Base-by-base conservation (phyloP, 2,797 vertebrate species). In the Oreochromis grahami region DNA sequence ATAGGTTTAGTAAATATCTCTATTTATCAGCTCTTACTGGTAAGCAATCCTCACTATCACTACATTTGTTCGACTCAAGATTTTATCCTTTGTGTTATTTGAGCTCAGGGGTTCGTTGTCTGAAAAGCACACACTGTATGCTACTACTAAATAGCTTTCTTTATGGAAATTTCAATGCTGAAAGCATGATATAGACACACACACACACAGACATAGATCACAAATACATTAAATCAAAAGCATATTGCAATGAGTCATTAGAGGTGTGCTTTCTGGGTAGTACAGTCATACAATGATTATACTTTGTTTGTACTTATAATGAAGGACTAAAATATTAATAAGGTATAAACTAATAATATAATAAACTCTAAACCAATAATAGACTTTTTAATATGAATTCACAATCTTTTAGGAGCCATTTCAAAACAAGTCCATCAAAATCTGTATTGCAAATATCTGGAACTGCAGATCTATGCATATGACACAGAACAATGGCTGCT, bases 1-100 rank as follows among this genome's bases (percentile, higher is more conserved):
- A 77, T 41, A 78, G 19, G 21, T 72, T 82, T 41, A 45, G 56
- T 48, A 88, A 82, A 90, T 80, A 85, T 63, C 41, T 63, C 26
- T 74, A 76, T 81, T 80, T 52, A 74, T 58, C 32, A 84, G 43
- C 38, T 68, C 15, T 70, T 43, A 68, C 45, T 84, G 17, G n/a
- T 34, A 84, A 41, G 41, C 51, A 80, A 77, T 60, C 14, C 29
- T 79, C 81, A 15, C 53, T 24, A 32, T 79, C 58, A 32, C 48
- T 32, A 50, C 60, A 70, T 76, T 65, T 77, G 55, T 43, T 26
- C 6, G 3, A 41, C 32, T 81, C 12, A 58, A 58, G 24, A 70
- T 36, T 56, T 45, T 63, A 81, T 84, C 34, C 11, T 36, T 88
- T 82, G 60, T 29, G 51, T 82, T 63, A 70, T 41, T 29, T 63